Percentiles rank a stretch among this genome's conserved stretches.
These are phyloP conservation scores for Drosophila nigritarsus DNA, from an alignment of 2,888 invertebrate species.

Conservation along the genomic window DNA sequence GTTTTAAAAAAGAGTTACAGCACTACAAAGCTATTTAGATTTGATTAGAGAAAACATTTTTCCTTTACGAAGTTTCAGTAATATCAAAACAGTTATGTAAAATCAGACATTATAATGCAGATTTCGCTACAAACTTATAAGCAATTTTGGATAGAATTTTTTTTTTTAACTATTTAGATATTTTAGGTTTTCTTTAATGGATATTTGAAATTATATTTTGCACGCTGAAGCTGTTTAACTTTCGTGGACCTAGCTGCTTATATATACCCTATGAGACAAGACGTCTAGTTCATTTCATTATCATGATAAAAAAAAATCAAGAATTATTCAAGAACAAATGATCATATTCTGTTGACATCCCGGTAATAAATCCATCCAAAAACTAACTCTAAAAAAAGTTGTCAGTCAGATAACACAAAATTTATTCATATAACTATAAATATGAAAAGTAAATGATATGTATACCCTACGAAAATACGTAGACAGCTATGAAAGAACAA, in stretches of 20 bases:
- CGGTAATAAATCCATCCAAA: slow-evolving; percentile 1
- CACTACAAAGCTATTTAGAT: not conserved
- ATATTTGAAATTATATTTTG: slow-evolving; percentile 11
- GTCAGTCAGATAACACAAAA: not conserved
- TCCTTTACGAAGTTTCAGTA: not conserved
- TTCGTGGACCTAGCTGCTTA: not conserved
- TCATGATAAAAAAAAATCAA: not conserved
- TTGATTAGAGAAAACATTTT: not conserved
- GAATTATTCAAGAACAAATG: slow-evolving; percentile 8
- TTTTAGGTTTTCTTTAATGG: not conserved
- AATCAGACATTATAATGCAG: not conserved
- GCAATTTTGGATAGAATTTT: not conserved
- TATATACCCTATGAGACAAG: slow-evolving; percentile 1
- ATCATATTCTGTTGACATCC: slow-evolving; percentile 10
- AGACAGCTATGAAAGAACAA: slow-evolving; percentile 8
- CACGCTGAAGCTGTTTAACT: slow-evolving; percentile 6
- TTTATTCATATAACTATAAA: not conserved
- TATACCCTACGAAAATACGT: slow-evolving; percentile 20
- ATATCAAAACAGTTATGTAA: not conserved
- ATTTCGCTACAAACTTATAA: not conserved
- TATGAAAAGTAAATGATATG: not conserved
- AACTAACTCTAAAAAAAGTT: not conserved
- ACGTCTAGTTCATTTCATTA: slow-evolving; percentile 18
- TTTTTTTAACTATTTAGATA: slow-evolving; percentile 21
- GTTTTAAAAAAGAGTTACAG: not conserved